Evolutionary conservation across 2,888 invertebrate genomes (phyloP).

Genomic region (Plagodis dolabraria): DNA sequence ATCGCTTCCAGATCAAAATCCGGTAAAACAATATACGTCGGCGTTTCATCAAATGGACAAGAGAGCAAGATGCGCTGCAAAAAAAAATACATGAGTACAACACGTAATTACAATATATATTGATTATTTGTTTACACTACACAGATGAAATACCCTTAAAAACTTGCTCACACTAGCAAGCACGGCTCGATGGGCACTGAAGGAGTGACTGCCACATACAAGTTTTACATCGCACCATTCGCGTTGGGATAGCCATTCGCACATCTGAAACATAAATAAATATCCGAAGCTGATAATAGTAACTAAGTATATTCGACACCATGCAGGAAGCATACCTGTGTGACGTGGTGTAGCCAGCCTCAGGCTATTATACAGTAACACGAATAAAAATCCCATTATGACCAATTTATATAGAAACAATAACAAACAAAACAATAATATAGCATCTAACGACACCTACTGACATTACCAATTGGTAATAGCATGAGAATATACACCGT

Average conservation of each 20-base stretch:
- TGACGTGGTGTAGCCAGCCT: neutral
- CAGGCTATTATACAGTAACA: constrained; percentile 15
- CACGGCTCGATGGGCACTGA: constrained; percentile 88
- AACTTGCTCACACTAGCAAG: constrained; percentile 88
- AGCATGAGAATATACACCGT: constrained; percentile 49
- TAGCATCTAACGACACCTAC: constrained; percentile 23
- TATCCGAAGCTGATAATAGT: neutral
- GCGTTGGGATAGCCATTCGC: constrained; percentile 67
- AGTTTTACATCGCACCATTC: constrained; percentile 87
- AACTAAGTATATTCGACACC: constrained; percentile 6
- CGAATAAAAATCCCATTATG: constrained; percentile 18
- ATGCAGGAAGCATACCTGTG: neutral
- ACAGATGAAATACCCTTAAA: constrained; percentile 79
- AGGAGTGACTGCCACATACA: constrained; percentile 85
- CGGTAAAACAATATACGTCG: constrained; percentile 87
- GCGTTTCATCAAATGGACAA: constrained; percentile 70
- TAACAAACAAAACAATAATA: constrained; percentile 25
- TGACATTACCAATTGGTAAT: constrained; percentile 40
- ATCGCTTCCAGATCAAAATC: constrained; percentile 87
- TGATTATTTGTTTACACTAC: too few species aligned
- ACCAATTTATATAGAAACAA: constrained; percentile 24
- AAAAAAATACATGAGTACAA: neutral
- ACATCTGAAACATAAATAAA: constrained; percentile 57
- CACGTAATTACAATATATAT: too few species aligned
- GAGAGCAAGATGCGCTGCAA: constrained; percentile 69